Evolutionary conservation across 2,797 vertebrate genomes (phyloP).

Genomic region (Sebastes vulpes): DNA sequence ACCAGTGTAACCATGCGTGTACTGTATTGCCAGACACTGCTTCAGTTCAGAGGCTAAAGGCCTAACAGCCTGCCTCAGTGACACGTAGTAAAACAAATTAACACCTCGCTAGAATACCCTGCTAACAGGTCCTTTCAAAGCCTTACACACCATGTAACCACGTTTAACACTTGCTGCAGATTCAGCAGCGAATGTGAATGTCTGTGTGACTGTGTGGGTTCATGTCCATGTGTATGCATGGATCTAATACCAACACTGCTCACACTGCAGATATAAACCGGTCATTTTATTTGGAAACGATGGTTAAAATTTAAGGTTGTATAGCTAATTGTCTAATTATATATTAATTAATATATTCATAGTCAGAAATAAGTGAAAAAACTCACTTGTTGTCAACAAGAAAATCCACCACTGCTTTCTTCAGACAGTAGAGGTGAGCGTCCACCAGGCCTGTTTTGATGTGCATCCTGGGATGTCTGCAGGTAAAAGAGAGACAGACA

Average conservation of each 20-base stretch:
- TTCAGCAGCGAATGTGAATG: conserved; percentile 39
- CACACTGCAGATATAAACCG: neutral
- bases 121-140: conserved; percentile 74
- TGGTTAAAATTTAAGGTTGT: neutral
- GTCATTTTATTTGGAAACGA: neutral
- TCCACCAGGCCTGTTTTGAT: conserved; percentile 96
- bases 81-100: conserved; percentile 86
- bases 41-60: conserved; percentile 76
- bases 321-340: neutral
- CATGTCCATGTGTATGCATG: neutral
- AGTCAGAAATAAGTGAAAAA: neutral
- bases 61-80: conserved; percentile 81
- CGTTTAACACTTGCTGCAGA: conserved; percentile 64
- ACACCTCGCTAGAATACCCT: conserved; percentile 78
- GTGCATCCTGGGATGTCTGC: conserved; percentile 94
- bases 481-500: conserved; percentile 11
- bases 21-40: conserved; percentile 54
- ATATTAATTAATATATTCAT: neutral
- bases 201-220: conserved; percentile 16
- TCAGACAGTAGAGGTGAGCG: conserved; percentile 98
- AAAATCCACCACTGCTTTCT: conserved; percentile 95
- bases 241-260: neutral
- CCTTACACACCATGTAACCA: conserved; percentile 55
- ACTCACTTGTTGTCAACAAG: conserved; percentile 87
- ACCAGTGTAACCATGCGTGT: neutral